Percentiles rank a stretch among this genome's conserved stretches.
phyloP scores from a whole-genome alignment of 2,888 invertebrate genomes.

The Tiliacea aurago region DNA sequence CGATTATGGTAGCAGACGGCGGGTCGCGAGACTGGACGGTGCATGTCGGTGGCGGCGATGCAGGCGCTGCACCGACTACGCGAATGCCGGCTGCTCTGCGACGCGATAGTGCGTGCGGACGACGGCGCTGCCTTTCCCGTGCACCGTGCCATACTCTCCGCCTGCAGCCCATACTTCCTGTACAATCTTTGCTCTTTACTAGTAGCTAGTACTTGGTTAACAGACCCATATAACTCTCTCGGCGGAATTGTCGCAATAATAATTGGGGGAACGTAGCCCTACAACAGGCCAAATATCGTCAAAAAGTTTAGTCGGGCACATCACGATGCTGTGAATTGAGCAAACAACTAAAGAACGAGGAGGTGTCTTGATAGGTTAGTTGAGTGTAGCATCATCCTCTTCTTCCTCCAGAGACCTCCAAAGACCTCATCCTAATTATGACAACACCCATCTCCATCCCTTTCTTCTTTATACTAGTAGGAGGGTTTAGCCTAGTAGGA shows the following conservation, averaged over 20 bases:
- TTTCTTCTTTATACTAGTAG: no score
- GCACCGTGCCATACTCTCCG: slow-evolving; percentile 96
- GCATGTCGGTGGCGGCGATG: slow-evolving; percentile 96
- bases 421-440: no score
- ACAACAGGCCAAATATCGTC: background rate
- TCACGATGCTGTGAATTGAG: background rate
- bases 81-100: slow-evolving; percentile 95
- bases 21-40: slow-evolving; percentile 91
- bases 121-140: slow-evolving; percentile 96
- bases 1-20: slow-evolving; percentile 77
- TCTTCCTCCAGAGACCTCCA: no score
- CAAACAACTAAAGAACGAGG: background rate
- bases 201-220: background rate
- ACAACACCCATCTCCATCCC: no score
- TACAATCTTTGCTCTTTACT: slow-evolving; percentile 78
- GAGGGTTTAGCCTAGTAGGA: no score
- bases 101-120: slow-evolving; percentile 95
- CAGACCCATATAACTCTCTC: background rate
- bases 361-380: background rate
- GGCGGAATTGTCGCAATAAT: background rate
- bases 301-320: background rate
- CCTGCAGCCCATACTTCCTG: slow-evolving; percentile 98
- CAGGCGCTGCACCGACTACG: slow-evolving; percentile 96
- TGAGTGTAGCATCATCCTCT: background rate
- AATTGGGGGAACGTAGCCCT: background rate